Evolutionary conservation across 1,140 invertebrate species (phyloP).

Genomic region (Drosophila simulans): DNA sequence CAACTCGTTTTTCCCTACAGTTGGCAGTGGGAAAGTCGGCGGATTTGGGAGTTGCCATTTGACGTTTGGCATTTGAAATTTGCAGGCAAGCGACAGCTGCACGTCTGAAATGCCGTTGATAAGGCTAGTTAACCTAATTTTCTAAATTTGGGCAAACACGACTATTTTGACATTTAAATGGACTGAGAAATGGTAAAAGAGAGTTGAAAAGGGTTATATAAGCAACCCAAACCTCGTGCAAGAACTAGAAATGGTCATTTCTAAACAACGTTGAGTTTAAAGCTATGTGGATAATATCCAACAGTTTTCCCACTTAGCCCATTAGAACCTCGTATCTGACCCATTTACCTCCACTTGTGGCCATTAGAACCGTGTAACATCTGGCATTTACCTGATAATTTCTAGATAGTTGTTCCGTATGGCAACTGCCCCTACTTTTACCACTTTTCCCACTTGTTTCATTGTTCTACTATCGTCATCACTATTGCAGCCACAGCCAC

Average conservation of each 20-base stretch:
- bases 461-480: conserved; percentile 32
- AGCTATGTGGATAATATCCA: too few species aligned
- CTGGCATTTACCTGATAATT: conserved; percentile 22
- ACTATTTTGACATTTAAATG: conserved; percentile 14
- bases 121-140: conserved; percentile 34
- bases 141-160: conserved; percentile 18
- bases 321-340: neutral
- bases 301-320: too few species aligned
- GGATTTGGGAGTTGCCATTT: neutral
- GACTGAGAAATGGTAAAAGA: neutral
- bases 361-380: conserved; percentile 7
- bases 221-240: too few species aligned
- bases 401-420: conserved; percentile 1
- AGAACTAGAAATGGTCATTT: too few species aligned
- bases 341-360: neutral
- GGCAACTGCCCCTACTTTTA: neutral
- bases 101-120: conserved; percentile 33
- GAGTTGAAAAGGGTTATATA: neutral
- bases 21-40: conserved; percentile 18
- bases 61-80: conserved; percentile 10
- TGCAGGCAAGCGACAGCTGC: neutral
- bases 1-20: conserved; percentile 31
- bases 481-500: conserved; percentile 16
- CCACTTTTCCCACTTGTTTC: conserved; percentile 6
- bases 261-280: too few species aligned